A percentile compares a stretch with the other conserved stretches of the same genome.
These are phyloP conservation scores for Schizopygopsis malacanthus DNA, from an alignment of 2,797 vertebrate species.

Conservation along the genomic window DNA sequence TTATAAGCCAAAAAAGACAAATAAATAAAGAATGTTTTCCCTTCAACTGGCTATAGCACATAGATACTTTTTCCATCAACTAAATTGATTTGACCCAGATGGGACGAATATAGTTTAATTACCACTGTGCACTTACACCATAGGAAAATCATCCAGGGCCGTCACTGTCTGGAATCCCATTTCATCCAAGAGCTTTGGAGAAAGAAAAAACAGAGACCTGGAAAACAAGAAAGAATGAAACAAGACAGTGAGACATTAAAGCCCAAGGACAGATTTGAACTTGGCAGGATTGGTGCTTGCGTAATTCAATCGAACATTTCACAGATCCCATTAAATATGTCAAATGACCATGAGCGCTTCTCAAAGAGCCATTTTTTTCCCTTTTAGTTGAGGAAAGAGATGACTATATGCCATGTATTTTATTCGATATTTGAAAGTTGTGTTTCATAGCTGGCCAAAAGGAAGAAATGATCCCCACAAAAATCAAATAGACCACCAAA, in stretches of 20 bases:
- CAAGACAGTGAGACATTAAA: constrained; percentile 22
- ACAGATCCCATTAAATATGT: constrained; percentile 29
- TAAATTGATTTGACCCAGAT: constrained; percentile 56
- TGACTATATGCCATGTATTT: background rate
- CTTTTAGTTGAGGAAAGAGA: background rate
- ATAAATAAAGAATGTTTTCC: constrained; percentile 65
- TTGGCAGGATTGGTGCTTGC: constrained; percentile 30
- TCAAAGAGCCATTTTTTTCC: constrained; percentile 12
- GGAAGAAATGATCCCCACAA: background rate
- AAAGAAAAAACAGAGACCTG: constrained; percentile 4
- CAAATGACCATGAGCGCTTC: constrained; percentile 29
- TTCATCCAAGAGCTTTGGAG: constrained; percentile 28
- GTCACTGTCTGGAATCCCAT: constrained; percentile 29
- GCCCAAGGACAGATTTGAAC: constrained; percentile 34
- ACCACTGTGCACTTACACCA: constrained; percentile 24
- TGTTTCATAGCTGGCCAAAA: background rate
- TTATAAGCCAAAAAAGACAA: constrained; percentile 59
- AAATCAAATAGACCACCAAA: constrained; percentile 25
- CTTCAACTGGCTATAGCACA: constrained; percentile 40
- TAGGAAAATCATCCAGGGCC: constrained; percentile 22
- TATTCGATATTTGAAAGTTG: background rate
- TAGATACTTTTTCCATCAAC: constrained; percentile 56
- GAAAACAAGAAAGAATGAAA: constrained; percentile 32
- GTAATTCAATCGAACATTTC: constrained; percentile 45
- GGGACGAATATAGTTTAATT: constrained; percentile 43